phyloP scores from a whole-genome alignment of 2,888 invertebrate genomes.

The Theretra japonica region DNA sequence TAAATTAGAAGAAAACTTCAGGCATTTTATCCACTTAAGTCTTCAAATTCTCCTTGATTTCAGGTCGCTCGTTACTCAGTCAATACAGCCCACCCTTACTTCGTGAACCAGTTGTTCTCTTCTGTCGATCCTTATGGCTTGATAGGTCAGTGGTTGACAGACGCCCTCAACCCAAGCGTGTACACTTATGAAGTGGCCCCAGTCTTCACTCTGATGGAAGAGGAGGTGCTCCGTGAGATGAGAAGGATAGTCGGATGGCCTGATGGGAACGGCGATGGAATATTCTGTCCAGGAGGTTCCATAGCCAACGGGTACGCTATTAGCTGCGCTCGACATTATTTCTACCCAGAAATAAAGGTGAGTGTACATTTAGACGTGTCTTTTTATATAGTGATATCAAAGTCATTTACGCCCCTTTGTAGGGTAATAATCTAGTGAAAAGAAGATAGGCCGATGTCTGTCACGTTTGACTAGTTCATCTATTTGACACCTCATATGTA shows the following conservation, averaged over 20 bases:
- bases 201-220: conserved; percentile 94
- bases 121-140: conserved; percentile 93
- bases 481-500: no score
- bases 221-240: conserved; percentile 91
- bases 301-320: conserved; percentile 96
- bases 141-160: conserved; percentile 93
- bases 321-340: conserved; percentile 90
- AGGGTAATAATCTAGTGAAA: no score
- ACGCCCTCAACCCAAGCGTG: conserved; percentile 93
- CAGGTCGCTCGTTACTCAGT: conserved; percentile 90
- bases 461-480: no score
- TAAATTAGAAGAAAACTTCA: no score
- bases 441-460: no score
- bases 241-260: conserved; percentile 90
- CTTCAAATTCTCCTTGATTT: conserved; percentile 32
- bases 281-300: conserved; percentile 96
- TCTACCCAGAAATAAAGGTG: conserved; percentile 91
- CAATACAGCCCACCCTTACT: conserved; percentile 95
- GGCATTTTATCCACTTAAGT: not conserved
- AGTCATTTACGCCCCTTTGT: no score
- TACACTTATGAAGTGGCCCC: conserved; percentile 96
- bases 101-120: conserved; percentile 95
- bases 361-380: conserved; percentile 40
- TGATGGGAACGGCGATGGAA: conserved; percentile 91
- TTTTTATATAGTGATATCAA: no score